These are phyloP conservation scores for Eurytoma californica DNA, from an alignment of 2,888 invertebrate genomes.

Conservation along the genomic window DNA sequence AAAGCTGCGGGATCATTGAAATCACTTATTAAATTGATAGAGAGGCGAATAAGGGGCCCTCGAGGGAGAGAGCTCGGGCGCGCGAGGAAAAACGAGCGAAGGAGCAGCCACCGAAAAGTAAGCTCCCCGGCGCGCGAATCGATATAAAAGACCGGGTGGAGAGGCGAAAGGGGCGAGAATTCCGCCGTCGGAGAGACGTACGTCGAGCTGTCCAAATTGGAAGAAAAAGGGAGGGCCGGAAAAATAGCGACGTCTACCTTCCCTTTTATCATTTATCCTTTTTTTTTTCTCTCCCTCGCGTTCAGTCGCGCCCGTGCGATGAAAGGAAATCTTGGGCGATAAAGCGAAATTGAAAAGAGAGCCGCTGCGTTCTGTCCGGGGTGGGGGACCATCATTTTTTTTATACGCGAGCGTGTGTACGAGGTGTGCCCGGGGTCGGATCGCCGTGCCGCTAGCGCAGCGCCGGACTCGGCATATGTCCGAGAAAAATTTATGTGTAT, in stretches of 20 bases:
- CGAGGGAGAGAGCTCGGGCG: constrained; percentile 21
- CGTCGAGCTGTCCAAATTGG: constrained; percentile 46
- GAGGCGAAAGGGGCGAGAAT: constrained; percentile 57
- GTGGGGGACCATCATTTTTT: constrained; percentile 35
- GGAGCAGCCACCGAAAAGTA: constrained; percentile 42
- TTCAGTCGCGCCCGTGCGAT: constrained; percentile 4
- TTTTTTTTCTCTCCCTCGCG: background rate
- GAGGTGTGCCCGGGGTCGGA: background rate
- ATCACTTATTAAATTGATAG: constrained; percentile 56
- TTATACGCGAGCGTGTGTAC: background rate
- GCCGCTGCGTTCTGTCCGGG: background rate
- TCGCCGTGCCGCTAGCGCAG: background rate
- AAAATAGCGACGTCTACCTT: constrained; percentile 36
- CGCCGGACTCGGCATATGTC: background rate
- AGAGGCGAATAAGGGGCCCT: constrained; percentile 47
- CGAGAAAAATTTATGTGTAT: constrained; percentile 41
- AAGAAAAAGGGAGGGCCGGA: constrained; percentile 42
- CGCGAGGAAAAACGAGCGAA: constrained; percentile 2
- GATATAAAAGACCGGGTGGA: constrained; percentile 52
- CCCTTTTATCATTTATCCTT: constrained; percentile 37
- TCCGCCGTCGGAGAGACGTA: constrained; percentile 46
- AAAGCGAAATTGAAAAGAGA: constrained; percentile 52
- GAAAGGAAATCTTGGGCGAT: constrained; percentile 46
- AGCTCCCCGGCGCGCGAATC: constrained; percentile 52
- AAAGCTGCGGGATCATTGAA: constrained; percentile 48